These are phyloP conservation scores for Eumaeus atala DNA, from an alignment of 1,140 invertebrate genomes.

Conservation along the genomic window DNA sequence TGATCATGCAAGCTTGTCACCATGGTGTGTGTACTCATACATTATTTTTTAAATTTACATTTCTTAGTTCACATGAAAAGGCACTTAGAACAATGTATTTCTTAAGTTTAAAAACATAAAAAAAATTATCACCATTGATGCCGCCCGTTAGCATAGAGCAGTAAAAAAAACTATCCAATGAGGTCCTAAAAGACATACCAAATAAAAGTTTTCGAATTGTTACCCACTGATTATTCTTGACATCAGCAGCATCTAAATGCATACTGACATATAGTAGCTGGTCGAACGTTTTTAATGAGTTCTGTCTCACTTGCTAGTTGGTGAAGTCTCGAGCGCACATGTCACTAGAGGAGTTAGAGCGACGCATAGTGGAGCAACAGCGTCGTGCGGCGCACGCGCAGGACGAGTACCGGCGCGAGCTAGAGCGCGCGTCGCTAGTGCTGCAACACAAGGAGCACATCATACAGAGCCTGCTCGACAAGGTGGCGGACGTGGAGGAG, in stretches of 20 bases:
- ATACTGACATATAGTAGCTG: not conserved
- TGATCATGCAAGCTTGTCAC: too few species aligned
- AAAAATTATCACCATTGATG: too few species aligned
- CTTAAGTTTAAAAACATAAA: too few species aligned
- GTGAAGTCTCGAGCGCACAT: constrained; percentile 54
- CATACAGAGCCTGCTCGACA: constrained; percentile 55
- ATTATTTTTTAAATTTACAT: too few species aligned
- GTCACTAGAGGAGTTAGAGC: constrained; percentile 54
- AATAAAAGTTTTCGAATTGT: not conserved
- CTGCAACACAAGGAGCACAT: constrained; percentile 60
- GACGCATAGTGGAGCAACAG: constrained; percentile 54
- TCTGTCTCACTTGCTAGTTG: constrained; percentile 24
- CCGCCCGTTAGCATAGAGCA: too few species aligned
- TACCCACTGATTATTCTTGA: not conserved
- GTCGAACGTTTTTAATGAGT: not conserved
- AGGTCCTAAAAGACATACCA: not conserved
- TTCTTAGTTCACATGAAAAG: too few species aligned
- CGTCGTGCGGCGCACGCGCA: constrained; percentile 43
- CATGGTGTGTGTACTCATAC: too few species aligned
- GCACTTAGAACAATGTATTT: too few species aligned
- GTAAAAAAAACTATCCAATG: too few species aligned
- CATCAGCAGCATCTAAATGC: not conserved
- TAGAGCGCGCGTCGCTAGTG: constrained; percentile 44
- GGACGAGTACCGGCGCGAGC: constrained; percentile 40
- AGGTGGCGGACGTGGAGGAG: constrained; percentile 59